Evolutionary conservation across 2,113 vertebrate species (phyloP).

Genomic region (Nycticorax nycticorax): DNA sequence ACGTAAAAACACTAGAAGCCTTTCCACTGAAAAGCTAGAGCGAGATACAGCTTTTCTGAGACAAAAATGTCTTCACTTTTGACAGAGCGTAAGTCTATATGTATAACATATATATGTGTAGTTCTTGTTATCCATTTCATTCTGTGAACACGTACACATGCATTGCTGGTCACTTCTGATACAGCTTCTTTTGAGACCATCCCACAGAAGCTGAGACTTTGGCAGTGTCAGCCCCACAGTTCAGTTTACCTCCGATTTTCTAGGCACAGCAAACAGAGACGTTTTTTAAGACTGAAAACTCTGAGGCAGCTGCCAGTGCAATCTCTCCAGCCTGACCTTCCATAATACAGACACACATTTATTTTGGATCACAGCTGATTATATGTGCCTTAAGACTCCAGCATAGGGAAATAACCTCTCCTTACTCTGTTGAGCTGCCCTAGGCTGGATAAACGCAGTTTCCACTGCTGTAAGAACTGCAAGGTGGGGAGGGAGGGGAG

Average conservation of each 20-base stretch:
- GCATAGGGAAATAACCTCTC: background rate
- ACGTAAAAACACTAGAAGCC: background rate
- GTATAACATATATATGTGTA: background rate
- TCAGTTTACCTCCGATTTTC: background rate
- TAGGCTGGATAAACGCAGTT: background rate
- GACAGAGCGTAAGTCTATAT: background rate
- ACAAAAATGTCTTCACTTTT: background rate
- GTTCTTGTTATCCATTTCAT: background rate
- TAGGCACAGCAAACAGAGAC: background rate
- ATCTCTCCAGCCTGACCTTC: background rate
- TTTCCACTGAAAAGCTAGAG: background rate
- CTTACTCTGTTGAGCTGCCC: background rate
- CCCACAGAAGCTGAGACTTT: background rate
- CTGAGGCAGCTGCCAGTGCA: background rate
- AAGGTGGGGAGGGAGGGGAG: background rate
- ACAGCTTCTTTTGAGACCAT: background rate
- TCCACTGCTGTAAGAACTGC: background rate
- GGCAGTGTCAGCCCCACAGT: background rate
- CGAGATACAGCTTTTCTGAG: background rate
- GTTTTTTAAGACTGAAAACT: background rate
- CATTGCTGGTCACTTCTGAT: background rate
- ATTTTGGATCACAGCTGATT: background rate
- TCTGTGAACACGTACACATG: accelerated
- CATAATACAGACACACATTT: background rate
- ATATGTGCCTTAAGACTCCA: background rate